Evolutionary conservation across 2,113 vertebrate genomes (phyloP).

Genomic region (Pogonocichla stellata): DNA sequence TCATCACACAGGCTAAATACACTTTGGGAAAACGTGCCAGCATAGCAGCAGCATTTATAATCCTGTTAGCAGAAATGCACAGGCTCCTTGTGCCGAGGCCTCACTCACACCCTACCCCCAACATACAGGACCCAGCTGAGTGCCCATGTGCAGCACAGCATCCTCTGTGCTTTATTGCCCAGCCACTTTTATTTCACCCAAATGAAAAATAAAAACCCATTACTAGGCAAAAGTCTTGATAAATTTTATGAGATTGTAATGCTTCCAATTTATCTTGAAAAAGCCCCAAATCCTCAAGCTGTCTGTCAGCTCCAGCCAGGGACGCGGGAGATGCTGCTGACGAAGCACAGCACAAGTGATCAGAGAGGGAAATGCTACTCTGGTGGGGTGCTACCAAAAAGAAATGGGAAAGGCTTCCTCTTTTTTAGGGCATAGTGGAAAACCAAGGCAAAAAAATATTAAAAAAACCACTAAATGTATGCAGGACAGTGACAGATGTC

Average conservation of each 20-base stretch:
- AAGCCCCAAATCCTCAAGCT: conserved; percentile 15
- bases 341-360: not conserved
- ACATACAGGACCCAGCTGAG: accelerated
- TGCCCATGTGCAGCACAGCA: not conserved
- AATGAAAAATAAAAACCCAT: conserved; percentile 43
- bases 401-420: not conserved
- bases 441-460: not conserved
- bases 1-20: not conserved
- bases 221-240: conserved; percentile 42
- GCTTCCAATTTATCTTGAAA: conserved; percentile 27
- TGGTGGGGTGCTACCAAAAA: not conserved
- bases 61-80: accelerated
- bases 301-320: not conserved
- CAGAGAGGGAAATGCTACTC: not conserved
- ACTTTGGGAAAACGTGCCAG: not conserved
- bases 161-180: not conserved
- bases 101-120: not conserved
- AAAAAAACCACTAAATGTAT: not conserved
- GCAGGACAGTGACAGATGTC: not conserved
- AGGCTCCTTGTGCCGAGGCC: accelerated
- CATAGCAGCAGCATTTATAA: not conserved
- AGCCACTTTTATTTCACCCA: conserved; percentile 7
- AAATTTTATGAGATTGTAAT: conserved; percentile 50
- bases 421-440: not conserved
- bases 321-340: not conserved